Base-by-base conservation (phyloP, 2,797 vertebrate species). In the Nyctalus aviator region DNA sequence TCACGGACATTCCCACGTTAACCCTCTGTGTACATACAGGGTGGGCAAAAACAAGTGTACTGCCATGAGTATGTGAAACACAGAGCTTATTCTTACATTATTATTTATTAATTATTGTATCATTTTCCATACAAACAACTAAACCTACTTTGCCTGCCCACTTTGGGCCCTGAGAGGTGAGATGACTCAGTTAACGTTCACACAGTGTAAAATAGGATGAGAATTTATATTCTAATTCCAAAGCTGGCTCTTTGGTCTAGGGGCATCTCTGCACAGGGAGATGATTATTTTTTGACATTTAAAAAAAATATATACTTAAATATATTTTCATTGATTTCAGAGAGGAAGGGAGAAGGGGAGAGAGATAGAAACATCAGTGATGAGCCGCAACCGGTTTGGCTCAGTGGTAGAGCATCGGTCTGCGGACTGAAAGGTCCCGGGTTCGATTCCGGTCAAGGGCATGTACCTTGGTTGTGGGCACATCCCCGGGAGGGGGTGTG, bases 1-100 rank as follows among this genome's bases (percentile, higher is more conserved):
- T 46, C 57, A 23, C 0, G 44, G 14, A 64, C 10, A 2, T n/a
- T 25, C 23, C 57, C 11, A 0, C 3, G 0, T 53, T n/a, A 75
- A 35, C 46, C 12, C 53, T 35, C 0, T 18, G 35, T 55, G 18
- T 17, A 6, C 25, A 3, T 17, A 9, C 75, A 14, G 75, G 75
- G 12, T 8, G 48, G 48, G 73, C 73, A 77, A 35, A 77, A 8
- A 21, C 11, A 53, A 32, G 20, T 8, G 53, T 77, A 8, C 75
- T 23, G 20, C 13, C 5, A 2, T 37, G 35, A 37, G 35, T 37
- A 69, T 10, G 8, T 21, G 18, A 21, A 11, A 69, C 66, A 37
- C n/a, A 68, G 20, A 35, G 68, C 7, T 77, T 35, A 35, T 35
- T 77, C 35, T 35, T 23, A 18, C 32, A 14, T 35, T 77, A 21